phyloP scores from a whole-genome alignment of 2,797 vertebrate genomes.

The Tenualosa ilisha region DNA sequence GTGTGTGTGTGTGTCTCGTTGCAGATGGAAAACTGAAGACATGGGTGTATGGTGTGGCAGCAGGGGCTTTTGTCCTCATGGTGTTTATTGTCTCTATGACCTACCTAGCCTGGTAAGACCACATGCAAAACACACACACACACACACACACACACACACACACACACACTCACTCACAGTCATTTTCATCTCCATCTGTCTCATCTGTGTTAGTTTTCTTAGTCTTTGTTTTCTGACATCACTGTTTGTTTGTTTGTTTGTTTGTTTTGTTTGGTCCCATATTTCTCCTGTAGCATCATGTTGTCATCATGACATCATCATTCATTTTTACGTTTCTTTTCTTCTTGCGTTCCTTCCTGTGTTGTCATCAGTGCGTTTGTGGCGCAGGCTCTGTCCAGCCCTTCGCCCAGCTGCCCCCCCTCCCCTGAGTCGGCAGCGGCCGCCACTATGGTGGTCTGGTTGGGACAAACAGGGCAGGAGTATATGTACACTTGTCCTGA shows the following conservation, averaged over 20 bases:
- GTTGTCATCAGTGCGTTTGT: constrained; percentile 43
- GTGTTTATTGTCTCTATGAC: constrained; percentile 98
- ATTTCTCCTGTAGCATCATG: not conserved
- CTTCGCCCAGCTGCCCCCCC: constrained; percentile 35
- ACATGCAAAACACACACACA: constrained; percentile 1
- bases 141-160: constrained; percentile 18
- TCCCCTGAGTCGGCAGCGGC: constrained; percentile 50
- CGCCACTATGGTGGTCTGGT: constrained; percentile 63
- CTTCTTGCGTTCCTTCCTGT: constrained; percentile 9
- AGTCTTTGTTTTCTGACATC: constrained; percentile 1
- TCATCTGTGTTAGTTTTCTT: not conserved
- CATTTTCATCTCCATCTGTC: not conserved
- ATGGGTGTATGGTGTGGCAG: constrained; percentile 97
- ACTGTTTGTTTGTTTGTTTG: too few species aligned
- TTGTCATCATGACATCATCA: not conserved
- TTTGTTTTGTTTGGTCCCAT: too few species aligned
- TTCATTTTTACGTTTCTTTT: not conserved
- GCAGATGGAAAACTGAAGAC: constrained; percentile 97
- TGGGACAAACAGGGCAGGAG: constrained; percentile 53
- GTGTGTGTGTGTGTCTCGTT: constrained; percentile 59
- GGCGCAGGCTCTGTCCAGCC: constrained; percentile 42
- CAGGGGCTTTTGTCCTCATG: constrained; percentile 92
- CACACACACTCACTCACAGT: constrained; percentile 33
- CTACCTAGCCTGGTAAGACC: constrained; percentile 97
- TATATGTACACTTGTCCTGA: constrained; percentile 69